Base-by-base conservation (phyloP, 2,113 vertebrate genomes). In the Macquaria australasica region DNA sequence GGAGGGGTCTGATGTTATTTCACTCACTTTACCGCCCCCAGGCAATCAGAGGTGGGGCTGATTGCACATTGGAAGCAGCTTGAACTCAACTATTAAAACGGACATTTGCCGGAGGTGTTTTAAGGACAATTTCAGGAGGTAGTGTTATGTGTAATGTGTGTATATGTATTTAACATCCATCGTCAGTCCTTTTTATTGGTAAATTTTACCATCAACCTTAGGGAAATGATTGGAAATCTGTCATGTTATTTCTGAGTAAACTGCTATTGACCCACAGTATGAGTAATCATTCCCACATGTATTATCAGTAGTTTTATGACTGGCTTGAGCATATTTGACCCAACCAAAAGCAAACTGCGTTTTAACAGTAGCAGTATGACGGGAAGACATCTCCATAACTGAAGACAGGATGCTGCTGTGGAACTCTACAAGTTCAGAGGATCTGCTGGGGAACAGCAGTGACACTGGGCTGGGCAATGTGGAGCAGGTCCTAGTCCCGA, bases 401-500 rank as follows among this genome's bases (percentile, higher is more conserved):
- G 63, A 66, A 31, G 73, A 84, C 66, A 79, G 23, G 45, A 88
- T 90, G 89, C 11, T 51, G 84, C 63, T 34, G 25, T 3, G 20
- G 50, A 93, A 92, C 77, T 85, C 80, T 23, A 83, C 81, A 0
- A 63, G 41, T 12, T 55, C 58, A 37, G 91, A 75, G 9, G 87
- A 55, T 41, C 37, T 37, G 20, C 69, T 28, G 4, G 82, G 82
- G 21, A 95, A 95, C 87, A 37, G 67, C 77, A 92, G 85, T 63
- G 45, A 71, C 75, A 1, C 59, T 12, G 87, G 68, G 11, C 45
- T 37, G 10, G 48, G 58, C 8, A 74, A 88, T 0, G 85, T 94
- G 59, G 93, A 95, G 85, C 90, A 78, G 34, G 75, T 96, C 28
- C 72, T 96, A 0, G 95, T 96, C 1, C 96, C 96, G 0, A 45